Evolutionary conservation across 2,888 invertebrate species (phyloP).

Genomic region (Carabus problematicus): DNA sequence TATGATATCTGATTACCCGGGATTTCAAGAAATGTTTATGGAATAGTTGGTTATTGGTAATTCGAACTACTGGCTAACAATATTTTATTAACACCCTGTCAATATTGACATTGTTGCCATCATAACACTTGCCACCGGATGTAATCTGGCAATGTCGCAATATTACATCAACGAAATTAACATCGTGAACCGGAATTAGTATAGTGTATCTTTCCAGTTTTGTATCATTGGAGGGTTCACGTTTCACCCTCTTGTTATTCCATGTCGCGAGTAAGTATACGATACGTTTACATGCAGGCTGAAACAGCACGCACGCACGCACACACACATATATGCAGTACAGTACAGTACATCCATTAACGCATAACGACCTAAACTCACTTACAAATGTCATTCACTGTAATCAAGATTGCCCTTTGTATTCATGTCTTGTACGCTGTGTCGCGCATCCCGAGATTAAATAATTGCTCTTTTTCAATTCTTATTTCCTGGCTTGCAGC

Average conservation of each 20-base stretch:
- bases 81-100: slow-evolving; percentile 25
- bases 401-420: slow-evolving; percentile 28
- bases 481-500: slow-evolving; percentile 20
- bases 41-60: too few species aligned
- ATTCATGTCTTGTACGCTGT: slow-evolving; percentile 16
- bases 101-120: slow-evolving; percentile 22
- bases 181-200: slow-evolving; percentile 11
- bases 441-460: slow-evolving; percentile 12
- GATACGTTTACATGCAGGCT: background rate
- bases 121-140: slow-evolving; percentile 3
- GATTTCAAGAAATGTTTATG: too few species aligned
- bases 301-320: slow-evolving; percentile 1
- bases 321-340: too few species aligned
- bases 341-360: background rate
- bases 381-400: slow-evolving; percentile 27
- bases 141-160: slow-evolving; percentile 7
- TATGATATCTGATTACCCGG: too few species aligned
- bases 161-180: slow-evolving; percentile 15
- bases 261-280: too few species aligned
- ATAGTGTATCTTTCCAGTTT: slow-evolving; percentile 22
- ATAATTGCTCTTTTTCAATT: slow-evolving; percentile 35
- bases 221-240: background rate
- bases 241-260: too few species aligned
- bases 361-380: slow-evolving; percentile 20
- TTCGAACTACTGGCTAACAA: too few species aligned